Evolutionary conservation across 2,113 vertebrate genomes (phyloP).

Genomic region (Pelusios castaneus): DNA sequence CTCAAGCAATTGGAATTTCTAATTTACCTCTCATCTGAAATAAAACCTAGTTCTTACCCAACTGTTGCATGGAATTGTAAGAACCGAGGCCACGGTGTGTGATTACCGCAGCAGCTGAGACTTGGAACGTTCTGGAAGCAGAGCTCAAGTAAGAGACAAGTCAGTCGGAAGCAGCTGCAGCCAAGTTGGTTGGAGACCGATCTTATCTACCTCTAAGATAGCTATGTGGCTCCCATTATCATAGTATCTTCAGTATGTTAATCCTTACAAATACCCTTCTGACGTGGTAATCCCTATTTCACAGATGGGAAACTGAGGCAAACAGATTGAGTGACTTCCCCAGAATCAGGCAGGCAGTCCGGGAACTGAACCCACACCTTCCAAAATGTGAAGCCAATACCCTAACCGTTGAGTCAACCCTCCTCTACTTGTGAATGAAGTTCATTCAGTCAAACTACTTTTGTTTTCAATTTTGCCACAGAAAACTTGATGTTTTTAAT

Average conservation of each 20-base stretch:
- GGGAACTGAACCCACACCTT: not conserved
- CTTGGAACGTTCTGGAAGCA: not conserved
- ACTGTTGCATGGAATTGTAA: not conserved
- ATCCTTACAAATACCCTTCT: not conserved
- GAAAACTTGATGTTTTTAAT: not conserved
- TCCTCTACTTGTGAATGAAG: not conserved
- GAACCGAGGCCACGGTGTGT: not conserved
- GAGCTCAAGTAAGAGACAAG: not conserved
- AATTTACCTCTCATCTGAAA: not conserved
- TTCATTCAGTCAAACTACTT: not conserved
- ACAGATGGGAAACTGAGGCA: not conserved
- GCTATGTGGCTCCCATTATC: not conserved
- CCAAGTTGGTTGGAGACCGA: conserved; percentile 31
- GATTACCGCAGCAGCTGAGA: conserved; percentile 16
- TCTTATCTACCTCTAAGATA: not conserved
- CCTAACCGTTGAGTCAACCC: not conserved
- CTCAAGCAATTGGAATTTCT: not conserved
- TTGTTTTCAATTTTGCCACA: not conserved
- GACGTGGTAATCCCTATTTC: not conserved
- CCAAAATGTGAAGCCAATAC: not conserved
- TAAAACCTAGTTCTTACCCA: not conserved
- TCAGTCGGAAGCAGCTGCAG: conserved; percentile 39
- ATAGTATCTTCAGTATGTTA: fast-evolving
- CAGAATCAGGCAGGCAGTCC: not conserved
- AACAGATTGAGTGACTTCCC: not conserved